A percentile compares a stretch with the other conserved stretches of the same genome.
Evolutionary conservation across 2,888 invertebrate species (phyloP).

Genomic region (Synanthedon myopaeformis): DNA sequence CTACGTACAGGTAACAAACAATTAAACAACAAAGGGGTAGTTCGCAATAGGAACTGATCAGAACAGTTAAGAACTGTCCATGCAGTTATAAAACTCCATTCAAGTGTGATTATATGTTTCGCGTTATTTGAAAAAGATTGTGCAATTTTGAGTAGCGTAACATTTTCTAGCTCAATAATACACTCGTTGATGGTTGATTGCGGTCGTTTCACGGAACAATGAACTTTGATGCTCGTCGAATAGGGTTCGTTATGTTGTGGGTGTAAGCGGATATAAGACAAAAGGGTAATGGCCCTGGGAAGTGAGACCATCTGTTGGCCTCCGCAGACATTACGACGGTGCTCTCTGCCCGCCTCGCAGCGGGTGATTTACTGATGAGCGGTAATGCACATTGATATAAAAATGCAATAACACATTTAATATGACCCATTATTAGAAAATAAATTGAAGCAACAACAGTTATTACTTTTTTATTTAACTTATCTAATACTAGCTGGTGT

Average conservation of each 20-base stretch:
- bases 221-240: constrained; percentile 10
- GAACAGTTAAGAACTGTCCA: too few species aligned
- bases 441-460: background rate
- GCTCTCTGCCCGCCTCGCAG: constrained; percentile 30
- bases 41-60: too few species aligned
- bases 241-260: constrained; percentile 19
- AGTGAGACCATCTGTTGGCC: constrained; percentile 55
- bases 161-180: constrained; percentile 50
- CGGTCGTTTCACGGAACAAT: constrained; percentile 14
- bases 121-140: constrained; percentile 7
- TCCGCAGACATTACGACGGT: constrained; percentile 48
- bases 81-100: background rate
- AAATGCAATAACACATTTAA: background rate
- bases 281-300: constrained; percentile 51
- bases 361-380: constrained; percentile 26
- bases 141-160: constrained; percentile 46
- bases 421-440: background rate
- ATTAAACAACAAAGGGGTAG: too few species aligned
- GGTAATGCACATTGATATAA: background rate
- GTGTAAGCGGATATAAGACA: constrained; percentile 33
- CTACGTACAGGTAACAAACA: too few species aligned
- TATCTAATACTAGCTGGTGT: too few species aligned
- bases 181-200: constrained; percentile 34
- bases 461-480: too few species aligned
- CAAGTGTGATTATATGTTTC: background rate